Conservation (phyloP, 2,888 invertebrate genomes). For the Eristalinus sepulchralis region DNA sequence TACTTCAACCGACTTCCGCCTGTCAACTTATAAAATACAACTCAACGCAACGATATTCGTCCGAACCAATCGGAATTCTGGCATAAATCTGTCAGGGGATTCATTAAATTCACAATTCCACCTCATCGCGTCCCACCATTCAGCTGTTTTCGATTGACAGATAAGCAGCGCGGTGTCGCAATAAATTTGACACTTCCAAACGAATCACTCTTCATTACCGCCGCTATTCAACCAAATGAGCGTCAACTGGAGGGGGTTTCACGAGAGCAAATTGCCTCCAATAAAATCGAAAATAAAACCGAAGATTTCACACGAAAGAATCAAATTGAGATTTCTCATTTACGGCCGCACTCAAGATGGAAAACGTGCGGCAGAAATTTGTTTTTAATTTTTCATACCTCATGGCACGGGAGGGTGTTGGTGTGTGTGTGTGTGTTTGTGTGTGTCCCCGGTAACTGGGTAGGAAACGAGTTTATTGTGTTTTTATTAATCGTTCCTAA, state of each 20-base stretch:
- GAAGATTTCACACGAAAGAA: background rate
- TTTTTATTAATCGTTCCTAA: conserved; percentile 20
- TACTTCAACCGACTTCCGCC: no score
- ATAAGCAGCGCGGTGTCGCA: no score
- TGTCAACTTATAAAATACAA: no score
- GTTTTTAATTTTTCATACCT: conserved; percentile 3
- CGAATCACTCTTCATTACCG: background rate
- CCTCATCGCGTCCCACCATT: no score
- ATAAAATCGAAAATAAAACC: background rate
- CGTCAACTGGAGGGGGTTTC: background rate
- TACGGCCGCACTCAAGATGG: background rate
- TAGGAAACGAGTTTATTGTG: background rate
- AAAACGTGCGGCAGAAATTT: background rate
- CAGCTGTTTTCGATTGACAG: no score
- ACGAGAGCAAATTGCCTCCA: background rate
- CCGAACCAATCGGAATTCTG: no score
- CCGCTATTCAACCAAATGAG: background rate
- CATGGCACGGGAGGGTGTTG: background rate
- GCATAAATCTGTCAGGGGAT: no score
- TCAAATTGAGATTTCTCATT: background rate
- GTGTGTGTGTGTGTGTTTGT: no score
- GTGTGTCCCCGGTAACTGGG: background rate
- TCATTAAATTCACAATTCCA: no score
- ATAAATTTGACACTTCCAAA: no score
- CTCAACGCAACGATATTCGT: no score